These are phyloP conservation scores for Euphonia xanthogaster DNA, from an alignment of 2,797 vertebrate genomes.

Conservation along the genomic window DNA sequence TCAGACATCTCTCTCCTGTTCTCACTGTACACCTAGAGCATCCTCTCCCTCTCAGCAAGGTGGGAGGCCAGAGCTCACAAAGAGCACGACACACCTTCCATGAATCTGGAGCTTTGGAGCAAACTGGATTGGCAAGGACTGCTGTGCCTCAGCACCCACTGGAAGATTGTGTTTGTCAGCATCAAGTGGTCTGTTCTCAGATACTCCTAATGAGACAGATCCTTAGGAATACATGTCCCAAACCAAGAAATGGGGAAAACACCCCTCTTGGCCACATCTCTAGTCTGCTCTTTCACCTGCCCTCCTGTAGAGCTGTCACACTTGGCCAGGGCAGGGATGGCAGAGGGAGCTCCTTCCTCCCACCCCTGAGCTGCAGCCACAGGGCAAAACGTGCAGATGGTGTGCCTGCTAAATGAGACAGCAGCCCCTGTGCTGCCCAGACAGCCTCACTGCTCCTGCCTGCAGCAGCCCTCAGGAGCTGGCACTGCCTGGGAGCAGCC, in stretches of 20 bases:
- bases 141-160: not conserved
- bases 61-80: rapidly evolving
- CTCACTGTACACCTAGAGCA: not conserved
- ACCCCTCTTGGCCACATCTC: not conserved
- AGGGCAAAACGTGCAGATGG: rapidly evolving
- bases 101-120: not conserved
- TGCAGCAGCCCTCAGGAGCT: not conserved
- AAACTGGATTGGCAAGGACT: rapidly evolving
- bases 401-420: not conserved
- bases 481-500: not conserved
- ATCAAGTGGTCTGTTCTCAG: not conserved
- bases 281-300: not conserved
- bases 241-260: not conserved
- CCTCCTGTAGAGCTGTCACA: not conserved
- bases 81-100: rapidly evolving
- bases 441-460: rapidly evolving
- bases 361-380: rapidly evolving
- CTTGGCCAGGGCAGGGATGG: not conserved
- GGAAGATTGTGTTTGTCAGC: not conserved
- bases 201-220: not conserved
- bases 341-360: rapidly evolving
- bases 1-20: not conserved
- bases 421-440: not conserved
- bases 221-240: not conserved
- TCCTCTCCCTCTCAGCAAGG: not conserved